Base-by-base conservation (phyloP, 2,113 vertebrate species). In the Pseudolaguvia tuberculata region DNA sequence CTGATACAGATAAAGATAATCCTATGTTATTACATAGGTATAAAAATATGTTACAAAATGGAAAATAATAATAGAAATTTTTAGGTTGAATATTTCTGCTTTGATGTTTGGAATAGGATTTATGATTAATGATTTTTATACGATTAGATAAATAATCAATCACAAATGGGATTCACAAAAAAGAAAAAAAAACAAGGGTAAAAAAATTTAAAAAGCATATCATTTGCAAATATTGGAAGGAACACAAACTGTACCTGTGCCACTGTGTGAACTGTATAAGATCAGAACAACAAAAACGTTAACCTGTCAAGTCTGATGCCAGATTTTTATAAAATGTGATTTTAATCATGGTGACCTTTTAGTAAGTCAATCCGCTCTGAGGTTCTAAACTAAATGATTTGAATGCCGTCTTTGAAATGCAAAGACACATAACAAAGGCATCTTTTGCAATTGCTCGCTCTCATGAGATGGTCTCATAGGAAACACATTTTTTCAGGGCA, bases 381-480 rank as follows among this genome's bases (percentile, higher is more conserved):
- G 81, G 69, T 78, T 76, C 66, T 31, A 74, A 84, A 87, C 75
- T 80, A 85, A 85, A 74, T 80, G 55, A 65, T 67, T 59, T 83
- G 72, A 88, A 85, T 81, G 79, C 62, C 57, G 73, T 79, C 78
- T 87, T 86, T 88, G 73, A 88, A 84, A 71, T 35, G 55, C 62
- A 55, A 73, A 80, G 76, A 70, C 45, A 69, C 70, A 73, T 75
- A 80, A 88, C 86, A 89, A 86, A 85, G 78, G 52, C 31, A 52
- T 83, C 80, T 79, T 87, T 85, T 79, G 73, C 18, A 65, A 56
- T 78, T 45, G 45, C 76, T 78, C 42, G 5, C 67, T 84, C 85
- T 88, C 86, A 86, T 88, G 86, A 88, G 84, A 87, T 80, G 73
- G 55, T 59, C 70, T 81, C 69, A 85, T 75, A 82, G 83, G 78